These are phyloP conservation scores for human (Homo sapiens) DNA, from an alignment of 2,113 vertebrate genomes.

Conservation along the genomic window GRCh38 chr4:110869501-110870000, in stretches of 20 bases:
- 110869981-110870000: neutral
- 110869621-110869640: slow-evolving; percentile 40
- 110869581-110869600: slow-evolving; percentile 26
- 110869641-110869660: slow-evolving; percentile 39
- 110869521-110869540: neutral
- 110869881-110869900: neutral
- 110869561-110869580: neutral
- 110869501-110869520: neutral
- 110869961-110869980: neutral
- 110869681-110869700: slow-evolving; percentile 37
- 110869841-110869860: neutral
- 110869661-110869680: slow-evolving; percentile 19
- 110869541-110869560: neutral
- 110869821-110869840: neutral
- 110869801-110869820: neutral
- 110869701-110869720: slow-evolving; percentile 38
- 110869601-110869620: slow-evolving; percentile 44
- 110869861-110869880: neutral
- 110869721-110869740: neutral
- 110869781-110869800: neutral
- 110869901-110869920: neutral
- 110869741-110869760: neutral
- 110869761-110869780: neutral
- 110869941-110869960: neutral
- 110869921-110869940: neutral